Evolutionary conservation across 2,797 vertebrate species (phyloP).

Genomic region (Distichodus sexfasciatus): DNA sequence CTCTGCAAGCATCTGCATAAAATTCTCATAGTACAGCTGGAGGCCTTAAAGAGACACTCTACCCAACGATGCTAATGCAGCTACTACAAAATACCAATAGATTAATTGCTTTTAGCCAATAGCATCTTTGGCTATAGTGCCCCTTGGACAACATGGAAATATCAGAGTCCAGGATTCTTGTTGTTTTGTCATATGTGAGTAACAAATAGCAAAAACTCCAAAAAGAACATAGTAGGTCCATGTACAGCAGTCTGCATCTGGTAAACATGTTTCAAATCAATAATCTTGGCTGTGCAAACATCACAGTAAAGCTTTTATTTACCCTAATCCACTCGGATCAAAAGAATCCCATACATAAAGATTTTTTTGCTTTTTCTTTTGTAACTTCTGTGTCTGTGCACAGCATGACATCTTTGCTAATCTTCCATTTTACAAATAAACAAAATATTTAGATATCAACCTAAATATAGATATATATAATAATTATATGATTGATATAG

Average conservation of each 20-base stretch:
- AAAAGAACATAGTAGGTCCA: slow-evolving; percentile 4
- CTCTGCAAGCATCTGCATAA: background rate
- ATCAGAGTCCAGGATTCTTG: background rate
- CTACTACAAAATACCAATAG: too few species aligned
- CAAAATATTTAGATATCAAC: slow-evolving; percentile 17
- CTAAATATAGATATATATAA: slow-evolving; percentile 12
- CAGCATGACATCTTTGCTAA: slow-evolving; percentile 46
- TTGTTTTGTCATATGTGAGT: background rate
- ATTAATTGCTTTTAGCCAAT: too few species aligned
- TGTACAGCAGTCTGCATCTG: slow-evolving; percentile 6
- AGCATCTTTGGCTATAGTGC: background rate
- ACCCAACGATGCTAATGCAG: too few species aligned
- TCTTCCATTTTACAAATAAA: slow-evolving; percentile 30
- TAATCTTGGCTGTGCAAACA: slow-evolving; percentile 42
- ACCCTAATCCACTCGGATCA: slow-evolving; percentile 25
- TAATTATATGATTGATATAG: too few species aligned
- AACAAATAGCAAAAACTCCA: background rate
- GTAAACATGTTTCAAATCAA: slow-evolving; percentile 13
- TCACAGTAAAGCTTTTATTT: slow-evolving; percentile 42
- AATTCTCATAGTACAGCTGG: background rate
- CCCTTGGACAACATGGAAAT: background rate
- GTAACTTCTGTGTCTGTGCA: slow-evolving; percentile 28
- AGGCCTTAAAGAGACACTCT: background rate
- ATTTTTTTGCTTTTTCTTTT: slow-evolving; percentile 32
- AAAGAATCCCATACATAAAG: slow-evolving; percentile 30